Evolutionary conservation across 2,797 vertebrate genomes (phyloP).

Genomic region (Denticeps clupeoides): DNA sequence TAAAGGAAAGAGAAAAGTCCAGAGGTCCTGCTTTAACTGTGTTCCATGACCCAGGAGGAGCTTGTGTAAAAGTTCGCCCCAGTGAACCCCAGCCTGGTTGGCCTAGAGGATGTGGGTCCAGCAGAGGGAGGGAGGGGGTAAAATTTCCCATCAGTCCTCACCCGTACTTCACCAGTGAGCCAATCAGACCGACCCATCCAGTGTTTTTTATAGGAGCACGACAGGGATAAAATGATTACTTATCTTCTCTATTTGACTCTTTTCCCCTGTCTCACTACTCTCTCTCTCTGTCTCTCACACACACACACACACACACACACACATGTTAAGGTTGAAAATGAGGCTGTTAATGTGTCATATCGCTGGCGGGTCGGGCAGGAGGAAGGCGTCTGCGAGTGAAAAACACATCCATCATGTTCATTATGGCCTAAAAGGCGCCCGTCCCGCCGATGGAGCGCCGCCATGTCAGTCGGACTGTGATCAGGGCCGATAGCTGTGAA

Average conservation of each 20-base stretch:
- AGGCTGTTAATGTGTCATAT: slow-evolving; percentile 4
- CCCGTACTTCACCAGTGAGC: no score
- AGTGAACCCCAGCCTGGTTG: no score
- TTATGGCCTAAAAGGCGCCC: slow-evolving; percentile 19
- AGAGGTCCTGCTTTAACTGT: no score
- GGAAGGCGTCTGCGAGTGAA: slow-evolving; percentile 18
- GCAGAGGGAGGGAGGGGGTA: no score
- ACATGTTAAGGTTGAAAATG: slow-evolving; percentile 14
- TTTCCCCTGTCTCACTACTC: no score
- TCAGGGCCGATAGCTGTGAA: slow-evolving; percentile 16
- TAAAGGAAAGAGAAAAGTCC: no score
- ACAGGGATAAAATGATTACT: slow-evolving; percentile 10
- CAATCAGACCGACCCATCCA: no score
- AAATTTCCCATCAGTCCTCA: no score
- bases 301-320: slow-evolving; percentile 6
- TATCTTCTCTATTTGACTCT: slow-evolving; percentile 9
- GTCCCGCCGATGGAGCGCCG: slow-evolving; percentile 12
- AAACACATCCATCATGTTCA: slow-evolving; percentile 38
- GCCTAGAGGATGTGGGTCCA: no score
- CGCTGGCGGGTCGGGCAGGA: not conserved
- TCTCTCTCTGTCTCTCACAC: slow-evolving; percentile 6
- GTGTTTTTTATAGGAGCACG: no score
- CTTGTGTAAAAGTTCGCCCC: no score
- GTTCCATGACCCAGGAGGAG: no score
- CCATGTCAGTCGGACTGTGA: slow-evolving; percentile 21